Conservation (phyloP, 2,888 invertebrate genomes). For the Hirudinaria manillensis region DNA sequence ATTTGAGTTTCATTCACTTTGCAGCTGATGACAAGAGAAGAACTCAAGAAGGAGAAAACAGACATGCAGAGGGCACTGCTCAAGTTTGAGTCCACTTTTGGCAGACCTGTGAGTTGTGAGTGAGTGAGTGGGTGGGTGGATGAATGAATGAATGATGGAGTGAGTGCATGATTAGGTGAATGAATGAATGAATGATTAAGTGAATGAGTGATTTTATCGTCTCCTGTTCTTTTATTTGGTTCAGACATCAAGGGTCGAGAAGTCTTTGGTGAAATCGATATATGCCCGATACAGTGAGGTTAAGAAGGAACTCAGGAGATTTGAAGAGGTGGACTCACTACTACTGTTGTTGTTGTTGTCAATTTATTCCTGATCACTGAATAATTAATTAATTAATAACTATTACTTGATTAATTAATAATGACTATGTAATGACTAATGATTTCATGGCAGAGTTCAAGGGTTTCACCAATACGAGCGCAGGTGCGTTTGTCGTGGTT, state of each 20-base stretch:
- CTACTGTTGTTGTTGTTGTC: no score
- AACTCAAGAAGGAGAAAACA: conserved; percentile 4
- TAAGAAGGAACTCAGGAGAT: not conserved
- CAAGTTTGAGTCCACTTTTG: not conserved
- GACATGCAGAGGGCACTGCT: conserved; percentile 1
- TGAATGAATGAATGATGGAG: conserved; percentile 37
- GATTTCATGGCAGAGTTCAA: no score
- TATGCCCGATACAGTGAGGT: conserved; percentile 6
- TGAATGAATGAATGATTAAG: conserved; percentile 22
- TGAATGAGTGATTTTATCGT: not conserved
- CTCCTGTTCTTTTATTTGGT: not conserved
- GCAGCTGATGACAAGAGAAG: not conserved
- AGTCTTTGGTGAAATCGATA: not conserved
- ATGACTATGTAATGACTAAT: no score
- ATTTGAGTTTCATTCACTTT: not conserved
- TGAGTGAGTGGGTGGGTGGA: conserved; percentile 37
- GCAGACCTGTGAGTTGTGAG: conserved; percentile 21
- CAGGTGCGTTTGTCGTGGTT: no score
- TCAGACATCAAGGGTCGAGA: not conserved
- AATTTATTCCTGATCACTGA: no score
- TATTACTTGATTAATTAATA: no score
- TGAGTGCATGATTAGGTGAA: conserved; percentile 36
- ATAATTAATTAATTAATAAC: no score
- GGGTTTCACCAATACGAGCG: no score
- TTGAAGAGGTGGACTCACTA: not conserved